Evolutionary conservation across 2,888 invertebrate genomes (phyloP), one percentile per base, ranked within the genome.

Genomic region (Teleiodes luculella): DNA sequence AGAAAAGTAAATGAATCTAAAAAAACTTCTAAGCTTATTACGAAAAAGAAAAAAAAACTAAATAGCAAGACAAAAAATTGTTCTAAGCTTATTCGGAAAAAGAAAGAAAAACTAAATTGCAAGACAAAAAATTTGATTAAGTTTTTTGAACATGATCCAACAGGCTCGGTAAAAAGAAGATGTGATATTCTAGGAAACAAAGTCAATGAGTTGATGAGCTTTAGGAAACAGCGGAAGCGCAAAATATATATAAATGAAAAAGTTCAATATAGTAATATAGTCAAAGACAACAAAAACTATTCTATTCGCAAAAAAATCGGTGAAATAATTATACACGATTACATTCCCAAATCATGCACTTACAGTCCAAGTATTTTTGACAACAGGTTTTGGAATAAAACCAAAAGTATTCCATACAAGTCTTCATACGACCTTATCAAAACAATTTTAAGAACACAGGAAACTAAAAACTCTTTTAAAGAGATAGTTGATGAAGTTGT

Each of bases 371-470:
- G 20, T 28, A 50, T 45, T 14, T 30, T 45, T 16, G 56, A 53
- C 20, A 24, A 53, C 14, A 18, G 39, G 16, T 18, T 36, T 11
- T 48, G 46, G 50, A n/a, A 35, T 28, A 36, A 46, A 16, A 33
- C 16, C 3, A 16, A 24, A 5, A 49, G 59, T 13, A 70, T 69
- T 51, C 11, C 36, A 0, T 65, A 60, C 51, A 70, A 73, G 58
- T 78, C 76, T 20, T 79, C 83, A 0, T 74, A 77, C 59, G 85
- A 86, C 58, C 71, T 86, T 33, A 58, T 86, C 13, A 66, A 78
- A 61, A 77, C 84, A 7, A 65, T 82, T 59, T 53, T 76, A 14
- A 64, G 58, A 33, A 73, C 57, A 57, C 72, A 76, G 58, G 50
- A 54, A 55, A 33, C 39, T 49, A 28, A 52, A 37, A 33, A 43